Percentiles rank a stretch among this genome's conserved stretches.
phyloP scores from a whole-genome alignment of 2,797 vertebrate genomes.

The Pachyuromys duprasi region DNA sequence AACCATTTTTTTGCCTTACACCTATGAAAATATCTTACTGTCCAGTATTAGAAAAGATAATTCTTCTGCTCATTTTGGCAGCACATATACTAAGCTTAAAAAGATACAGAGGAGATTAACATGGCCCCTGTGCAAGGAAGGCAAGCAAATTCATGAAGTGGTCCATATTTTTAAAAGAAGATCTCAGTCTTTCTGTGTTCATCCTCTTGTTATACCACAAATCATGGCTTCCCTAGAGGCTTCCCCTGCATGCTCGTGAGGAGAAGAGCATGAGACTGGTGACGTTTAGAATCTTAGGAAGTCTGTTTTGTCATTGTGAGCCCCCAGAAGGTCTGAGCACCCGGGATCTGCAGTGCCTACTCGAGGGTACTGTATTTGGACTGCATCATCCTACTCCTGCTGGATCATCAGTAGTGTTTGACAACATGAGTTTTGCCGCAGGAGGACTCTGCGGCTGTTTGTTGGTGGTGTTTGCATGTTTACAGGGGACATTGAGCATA shows the following conservation, averaged over 20 bases:
- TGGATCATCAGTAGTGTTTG: background rate
- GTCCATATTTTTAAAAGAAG: background rate
- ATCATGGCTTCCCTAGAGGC: background rate
- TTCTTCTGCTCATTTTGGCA: background rate
- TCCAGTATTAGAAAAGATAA: background rate
- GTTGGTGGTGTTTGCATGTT: background rate
- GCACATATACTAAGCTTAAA: background rate
- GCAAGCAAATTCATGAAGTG: background rate
- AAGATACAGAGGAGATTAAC: background rate
- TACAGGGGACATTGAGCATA: background rate
- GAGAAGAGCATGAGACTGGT: background rate
- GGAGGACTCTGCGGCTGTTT: background rate
- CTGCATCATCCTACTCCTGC: accelerated
- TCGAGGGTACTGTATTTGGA: background rate
- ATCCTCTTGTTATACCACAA: background rate
- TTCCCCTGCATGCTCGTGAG: background rate
- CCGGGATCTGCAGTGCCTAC: no score
- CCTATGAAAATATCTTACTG: no score
- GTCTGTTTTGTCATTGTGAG: background rate
- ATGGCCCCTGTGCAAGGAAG: background rate
- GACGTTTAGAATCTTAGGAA: background rate
- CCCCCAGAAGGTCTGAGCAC: background rate
- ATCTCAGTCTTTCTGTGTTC: background rate
- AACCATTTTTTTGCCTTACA: no score
- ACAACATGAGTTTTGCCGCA: background rate